Conservation (phyloP, 30 jellyfish, hydroid and myxozoan genomes). For the Hydra vulgaris region DNA sequence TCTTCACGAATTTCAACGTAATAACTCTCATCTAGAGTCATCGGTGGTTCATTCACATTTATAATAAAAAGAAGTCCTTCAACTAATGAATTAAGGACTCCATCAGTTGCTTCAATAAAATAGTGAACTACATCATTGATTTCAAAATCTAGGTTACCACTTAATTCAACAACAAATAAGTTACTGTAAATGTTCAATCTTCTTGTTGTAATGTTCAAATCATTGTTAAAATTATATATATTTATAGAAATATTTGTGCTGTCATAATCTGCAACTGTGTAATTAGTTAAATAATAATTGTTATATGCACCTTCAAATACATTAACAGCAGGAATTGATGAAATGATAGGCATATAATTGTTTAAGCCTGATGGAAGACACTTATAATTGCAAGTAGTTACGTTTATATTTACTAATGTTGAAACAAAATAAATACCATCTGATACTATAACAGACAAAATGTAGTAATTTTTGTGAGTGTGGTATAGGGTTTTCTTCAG, state of each 20-base stretch:
- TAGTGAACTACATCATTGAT: neutral
- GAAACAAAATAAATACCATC: neutral
- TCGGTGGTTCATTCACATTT: neutral
- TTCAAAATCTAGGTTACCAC: neutral
- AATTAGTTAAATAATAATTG: neutral
- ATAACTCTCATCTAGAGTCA: neutral
- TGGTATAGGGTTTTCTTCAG: neutral
- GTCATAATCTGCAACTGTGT: neutral
- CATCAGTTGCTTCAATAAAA: neutral
- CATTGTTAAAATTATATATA: neutral
- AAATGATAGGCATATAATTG: neutral
- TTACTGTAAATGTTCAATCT: no score
- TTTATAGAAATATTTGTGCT: neutral
- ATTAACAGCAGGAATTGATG: neutral
- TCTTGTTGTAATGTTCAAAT: neutral
- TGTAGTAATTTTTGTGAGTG: neutral
- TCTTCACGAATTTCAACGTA: neutral
- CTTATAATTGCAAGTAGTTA: neutral
- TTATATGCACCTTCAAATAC: neutral
- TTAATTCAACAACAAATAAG: no score
- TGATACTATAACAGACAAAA: neutral
- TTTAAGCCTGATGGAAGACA: neutral
- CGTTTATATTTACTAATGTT: neutral
- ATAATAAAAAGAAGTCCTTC: neutral
- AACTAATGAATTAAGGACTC: neutral